Percentiles rank a stretch among this genome's conserved stretches.
Conservation (phyloP, 2,888 invertebrate species). For the Yponomeuta sedellus region DNA sequence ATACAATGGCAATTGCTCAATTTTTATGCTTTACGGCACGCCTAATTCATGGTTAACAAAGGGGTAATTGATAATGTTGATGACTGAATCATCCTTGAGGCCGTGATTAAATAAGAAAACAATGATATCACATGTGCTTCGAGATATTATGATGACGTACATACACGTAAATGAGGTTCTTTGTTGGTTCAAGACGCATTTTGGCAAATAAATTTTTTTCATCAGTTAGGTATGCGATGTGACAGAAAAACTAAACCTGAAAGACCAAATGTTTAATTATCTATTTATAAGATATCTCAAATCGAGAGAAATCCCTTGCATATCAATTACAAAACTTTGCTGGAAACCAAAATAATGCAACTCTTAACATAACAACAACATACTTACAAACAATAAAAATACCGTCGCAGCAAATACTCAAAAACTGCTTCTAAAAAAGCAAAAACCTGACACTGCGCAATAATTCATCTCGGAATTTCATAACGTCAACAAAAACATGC, state of each 20-base stretch:
- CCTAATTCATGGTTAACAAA: neutral
- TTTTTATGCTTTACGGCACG: no score
- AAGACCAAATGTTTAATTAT: no score
- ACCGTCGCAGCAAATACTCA: neutral
- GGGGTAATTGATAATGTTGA: neutral
- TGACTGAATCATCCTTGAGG: neutral
- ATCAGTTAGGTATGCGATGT: no score
- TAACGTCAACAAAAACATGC: neutral
- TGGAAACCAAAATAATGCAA: neutral
- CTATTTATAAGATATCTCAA: no score
- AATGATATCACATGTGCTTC: slow-evolving; percentile 1
- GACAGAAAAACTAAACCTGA: no score
- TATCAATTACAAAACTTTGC: neutral
- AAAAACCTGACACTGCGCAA: neutral
- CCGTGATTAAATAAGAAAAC: slow-evolving; percentile 6
- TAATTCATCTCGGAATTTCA: neutral
- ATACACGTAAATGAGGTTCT: no score
- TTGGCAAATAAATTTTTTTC: no score
- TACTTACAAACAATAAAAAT: neutral
- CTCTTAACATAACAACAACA: neutral
- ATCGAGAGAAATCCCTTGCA: no score
- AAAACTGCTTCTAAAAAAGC: neutral
- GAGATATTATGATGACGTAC: neutral
- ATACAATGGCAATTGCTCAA: no score
- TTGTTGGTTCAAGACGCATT: no score